phyloP scores from a whole-genome alignment of 2,113 vertebrate genomes.

The Saimiri boliviensis region DNA sequence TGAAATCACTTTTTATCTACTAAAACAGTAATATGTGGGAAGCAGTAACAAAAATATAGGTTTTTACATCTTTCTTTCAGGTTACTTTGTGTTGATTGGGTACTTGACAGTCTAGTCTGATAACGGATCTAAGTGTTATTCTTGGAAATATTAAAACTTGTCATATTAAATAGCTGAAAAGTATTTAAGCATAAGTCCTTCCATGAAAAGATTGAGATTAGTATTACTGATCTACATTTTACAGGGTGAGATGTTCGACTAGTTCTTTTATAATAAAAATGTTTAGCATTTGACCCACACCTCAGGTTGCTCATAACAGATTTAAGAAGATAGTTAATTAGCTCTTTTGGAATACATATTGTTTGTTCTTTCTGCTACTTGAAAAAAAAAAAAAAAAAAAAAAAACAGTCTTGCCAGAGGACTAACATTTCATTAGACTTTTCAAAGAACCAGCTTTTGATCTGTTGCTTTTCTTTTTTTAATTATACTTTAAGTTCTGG shows the following conservation, averaged over 20 bases:
- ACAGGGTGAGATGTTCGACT: not conserved
- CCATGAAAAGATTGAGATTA: not conserved
- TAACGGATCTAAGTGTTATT: not conserved
- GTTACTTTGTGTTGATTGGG: not conserved
- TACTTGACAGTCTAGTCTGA: not conserved
- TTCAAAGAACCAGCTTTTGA: not conserved
- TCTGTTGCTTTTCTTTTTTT: not conserved
- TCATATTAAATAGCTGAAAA: not conserved
- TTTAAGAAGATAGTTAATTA: not conserved
- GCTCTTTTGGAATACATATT: not conserved
- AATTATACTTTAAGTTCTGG: not conserved
- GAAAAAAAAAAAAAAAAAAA: not conserved
- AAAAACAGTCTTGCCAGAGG: not conserved
- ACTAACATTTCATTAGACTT: not conserved
- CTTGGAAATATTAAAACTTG: not conserved
- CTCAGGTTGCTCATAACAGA: not conserved
- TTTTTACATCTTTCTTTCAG: not conserved
- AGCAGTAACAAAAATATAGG: not conserved
- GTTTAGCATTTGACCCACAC: not conserved
- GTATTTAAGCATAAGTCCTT: not conserved
- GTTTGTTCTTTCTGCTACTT: not conserved
- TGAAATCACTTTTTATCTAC: not conserved
- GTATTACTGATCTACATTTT: not conserved
- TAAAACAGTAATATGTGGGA: not conserved
- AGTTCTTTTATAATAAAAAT: slow-evolving; percentile 2